Evolutionary conservation across 2,113 vertebrate genomes (phyloP).

Genomic region (Monarcha castaneiventris): DNA sequence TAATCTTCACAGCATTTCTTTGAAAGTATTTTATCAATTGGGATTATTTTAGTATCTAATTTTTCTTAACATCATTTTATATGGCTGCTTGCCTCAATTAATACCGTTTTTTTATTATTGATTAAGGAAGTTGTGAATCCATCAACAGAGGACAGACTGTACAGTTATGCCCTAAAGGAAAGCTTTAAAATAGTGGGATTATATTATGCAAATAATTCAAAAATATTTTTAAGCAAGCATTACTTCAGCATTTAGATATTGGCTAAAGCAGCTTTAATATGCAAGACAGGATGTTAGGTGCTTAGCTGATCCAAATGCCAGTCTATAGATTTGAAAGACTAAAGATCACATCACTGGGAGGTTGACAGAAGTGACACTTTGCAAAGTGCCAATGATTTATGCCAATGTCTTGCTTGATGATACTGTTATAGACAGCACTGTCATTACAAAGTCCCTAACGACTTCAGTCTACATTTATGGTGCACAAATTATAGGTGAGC

Average conservation of each 20-base stretch:
- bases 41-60: constrained; percentile 24
- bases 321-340: constrained; percentile 99
- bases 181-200: constrained; percentile 53
- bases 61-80: constrained; percentile 38
- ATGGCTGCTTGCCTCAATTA: constrained; percentile 24
- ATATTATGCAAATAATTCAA: constrained; percentile 79
- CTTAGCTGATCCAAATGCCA: constrained; percentile 98
- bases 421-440: constrained; percentile 96
- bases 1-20: not conserved
- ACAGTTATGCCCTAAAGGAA: constrained; percentile 45
- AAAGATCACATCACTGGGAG: constrained; percentile 98
- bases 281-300: constrained; percentile 80
- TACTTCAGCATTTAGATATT: constrained; percentile 79
- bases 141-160: constrained; percentile 23
- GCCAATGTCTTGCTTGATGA: constrained; percentile 90
- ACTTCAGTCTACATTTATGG: constrained; percentile 79
- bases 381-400: constrained; percentile 94
- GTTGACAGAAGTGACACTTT: constrained; percentile 94
- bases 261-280: constrained; percentile 89
- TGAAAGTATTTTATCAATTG: not conserved
- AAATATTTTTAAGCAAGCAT: constrained; percentile 82
- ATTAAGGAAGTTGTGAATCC: constrained; percentile 48
- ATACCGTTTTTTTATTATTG: constrained; percentile 14
- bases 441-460: constrained; percentile 89
- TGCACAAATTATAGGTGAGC: constrained; percentile 92